Evolutionary conservation across 2,888 invertebrate genomes (phyloP), one percentile per base, ranked within the genome.

Genomic region (Icerya purchasi): DNA sequence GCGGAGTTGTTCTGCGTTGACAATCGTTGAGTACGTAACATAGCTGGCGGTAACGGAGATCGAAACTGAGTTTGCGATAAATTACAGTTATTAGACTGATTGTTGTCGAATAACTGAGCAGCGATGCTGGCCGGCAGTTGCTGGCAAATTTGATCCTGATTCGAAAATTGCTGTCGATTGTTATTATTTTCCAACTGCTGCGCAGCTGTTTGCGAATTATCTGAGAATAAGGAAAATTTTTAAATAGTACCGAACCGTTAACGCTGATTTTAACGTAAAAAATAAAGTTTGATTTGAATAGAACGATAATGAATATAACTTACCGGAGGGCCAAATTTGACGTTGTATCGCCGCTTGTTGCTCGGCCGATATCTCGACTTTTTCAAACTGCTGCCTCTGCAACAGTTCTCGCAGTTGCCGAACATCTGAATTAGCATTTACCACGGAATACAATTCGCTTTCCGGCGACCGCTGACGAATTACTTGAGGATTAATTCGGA

Each of bases 321-420:
- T 36, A 59, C 59, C 59, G 51, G 54, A 51, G 8, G 49, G 54
- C 59, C 59, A 59, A 50, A 59, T 55, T 53, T 54, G 25, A 19
- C 54, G 36, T 5, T 54, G 59, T 19, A 50, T 54, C 3, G 50
- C 20, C 5, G 50, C 18, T 2, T 54, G 54, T 23, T 53, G 58
- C 21, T 59, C 59, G 1, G n/a, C n/a, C 2, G 72, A 70, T 59
- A 78, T 78, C 14, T 36, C 36, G 64, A 78, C 70, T 65, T 80
- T 78, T 66, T 79, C 79, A 62, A 74, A 76, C 62, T 85, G 83
- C 67, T 85, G 86, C 56, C 85, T 75, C 69, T 88, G 87, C 59
- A 90, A 74, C 63, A 90, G 72, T 69, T 89, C 88, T 24, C 89
- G 74, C 53, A 90, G 74, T 68, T 91, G 90, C 2, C 84, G 76